Base-by-base conservation (phyloP, 2,113 vertebrate genomes). In the Pluvianellus socialis region DNA sequence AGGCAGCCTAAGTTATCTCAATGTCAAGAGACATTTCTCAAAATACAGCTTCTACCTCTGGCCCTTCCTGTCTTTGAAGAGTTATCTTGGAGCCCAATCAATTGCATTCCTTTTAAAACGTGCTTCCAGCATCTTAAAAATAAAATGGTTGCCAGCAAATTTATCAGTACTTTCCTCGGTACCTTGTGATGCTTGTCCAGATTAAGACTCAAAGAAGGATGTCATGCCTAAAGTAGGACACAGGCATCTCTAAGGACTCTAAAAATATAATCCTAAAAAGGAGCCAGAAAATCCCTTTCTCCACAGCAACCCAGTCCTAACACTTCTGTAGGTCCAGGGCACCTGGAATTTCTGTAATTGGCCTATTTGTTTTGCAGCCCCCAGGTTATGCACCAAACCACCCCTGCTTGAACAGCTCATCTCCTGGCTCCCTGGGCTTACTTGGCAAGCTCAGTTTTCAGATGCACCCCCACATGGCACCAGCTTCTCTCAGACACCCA, bases 141-240 rank as follows among this genome's bases (percentile, higher is more conserved):
- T 19, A 58, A 92, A 90, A 79, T 40, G 19, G 55, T 61, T 93
- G 58, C 40, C 72, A 88, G 44, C 14, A 74, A 88, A 12, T 88
- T 72, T 88, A 40, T 88, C 79, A 79, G 30, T 84, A 28, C 52
- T 81, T 96, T 63, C 44, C 47, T 55, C 56, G 49, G 45, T 44
- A 72, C 30, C 35, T 91, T 89, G 28, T 77, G 61, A 44, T 44
- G 27, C 17, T 33, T 27, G 84, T 30, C 28, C 61, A 84, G 73
- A 68, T 59, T 27, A 74, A 77, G 66, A 86, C 8, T 12, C 26
- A 44, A 61, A 85, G 27, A 84, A 85, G 21, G 40, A 49, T 61
- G 33, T 40, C 32, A 87, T 59, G 44, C 33, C 33, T 82, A 86
- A 92, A 93, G 30, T 80, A 66, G 79, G 83, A 91, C 55, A 44